Conservation (phyloP, 2,797 vertebrate genomes). For the Parotocinclus haroldoi region DNA sequence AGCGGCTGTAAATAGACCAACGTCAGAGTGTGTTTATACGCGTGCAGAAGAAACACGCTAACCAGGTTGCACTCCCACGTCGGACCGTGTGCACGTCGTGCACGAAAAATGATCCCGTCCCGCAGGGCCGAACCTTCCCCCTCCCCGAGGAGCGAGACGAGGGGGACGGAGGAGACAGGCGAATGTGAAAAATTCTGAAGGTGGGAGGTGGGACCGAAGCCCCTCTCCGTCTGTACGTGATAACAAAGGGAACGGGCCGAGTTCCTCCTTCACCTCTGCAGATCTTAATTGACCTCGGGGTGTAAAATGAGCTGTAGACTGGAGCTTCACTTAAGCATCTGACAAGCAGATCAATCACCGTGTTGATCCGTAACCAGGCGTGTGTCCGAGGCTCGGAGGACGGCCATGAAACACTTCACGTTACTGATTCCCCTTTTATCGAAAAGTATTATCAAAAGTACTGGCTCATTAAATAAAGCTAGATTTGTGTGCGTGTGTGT, state of each 20-base stretch:
- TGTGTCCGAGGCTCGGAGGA: conserved; percentile 60
- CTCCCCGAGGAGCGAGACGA: conserved; percentile 25
- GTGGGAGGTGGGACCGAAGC: conserved; percentile 11
- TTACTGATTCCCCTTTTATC: background rate
- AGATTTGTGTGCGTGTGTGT: no score
- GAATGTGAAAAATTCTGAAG: conserved; percentile 36
- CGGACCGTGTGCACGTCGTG: background rate
- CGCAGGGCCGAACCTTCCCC: conserved; percentile 40
- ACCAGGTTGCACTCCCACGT: background rate
- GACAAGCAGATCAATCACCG: conserved; percentile 72
- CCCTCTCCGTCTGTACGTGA: conserved; percentile 10
- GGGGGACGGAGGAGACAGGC: conserved; percentile 20
- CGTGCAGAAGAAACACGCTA: conserved; percentile 29
- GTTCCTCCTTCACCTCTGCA: conserved; percentile 34
- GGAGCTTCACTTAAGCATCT: conserved; percentile 59
- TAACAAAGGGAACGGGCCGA: conserved; percentile 16
- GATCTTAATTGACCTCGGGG: conserved; percentile 59
- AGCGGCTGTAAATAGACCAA: conserved; percentile 47
- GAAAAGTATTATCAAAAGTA: background rate
- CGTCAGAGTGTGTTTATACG: conserved; percentile 32
- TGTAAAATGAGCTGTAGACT: conserved; percentile 53
- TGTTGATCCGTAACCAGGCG: conserved; percentile 66
- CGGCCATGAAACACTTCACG: no score
- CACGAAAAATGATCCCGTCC: conserved; percentile 23
- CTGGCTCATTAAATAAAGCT: no score